Base-by-base conservation (phyloP, 2,797 vertebrate genomes). In the Lindbergichthys nudifrons region DNA sequence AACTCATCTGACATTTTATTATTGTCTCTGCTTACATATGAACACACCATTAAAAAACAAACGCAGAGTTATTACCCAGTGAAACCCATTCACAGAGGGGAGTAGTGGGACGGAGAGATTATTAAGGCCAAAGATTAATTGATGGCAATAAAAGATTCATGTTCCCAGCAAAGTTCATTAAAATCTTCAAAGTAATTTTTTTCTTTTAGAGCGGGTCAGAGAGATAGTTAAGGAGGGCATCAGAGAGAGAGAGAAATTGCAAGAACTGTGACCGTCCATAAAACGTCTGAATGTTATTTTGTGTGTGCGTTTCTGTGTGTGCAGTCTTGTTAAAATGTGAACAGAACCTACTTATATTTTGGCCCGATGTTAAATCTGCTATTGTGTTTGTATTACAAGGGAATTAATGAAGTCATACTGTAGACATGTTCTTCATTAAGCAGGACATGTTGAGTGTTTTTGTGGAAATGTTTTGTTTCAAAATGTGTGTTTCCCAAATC, bases 61-160 rank as follows among this genome's bases (percentile, higher is more conserved):
- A 68, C 75, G 58, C 43, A 19, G 52, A 80, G 41, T 79, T 79
- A 72, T 70, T 58, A 57, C 61, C 63, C 65, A 45, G 53, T 77
- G 47, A 82, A 80, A 83, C 51, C 62, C 77, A 71, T 75, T 84
- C 83, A 74, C 77, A 61, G 47, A 65, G 42, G 75, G 80, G 84
- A 85, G 66, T 68, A 23, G 67, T 65, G 73, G 81, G 73, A 77
- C 79, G 71, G n/a, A 63, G 46, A 82, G 87, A 92, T 92, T 89
- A 90, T 89, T 73, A 84, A 88, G 83, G 82, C 75, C 85, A 84
- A 77, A 89, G 88, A 91, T 94, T 92, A 94, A 93, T 87, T 91
- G 88, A 85, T 21, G 26, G 80, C 87, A 87, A 92, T 92, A 83
- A 94, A 93, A 93, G 75, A 92, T 92, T 92, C 89, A 91, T 91